Evolutionary conservation across 2,888 invertebrate genomes (phyloP).

Genomic region (Nasonovia ribisnigri): DNA sequence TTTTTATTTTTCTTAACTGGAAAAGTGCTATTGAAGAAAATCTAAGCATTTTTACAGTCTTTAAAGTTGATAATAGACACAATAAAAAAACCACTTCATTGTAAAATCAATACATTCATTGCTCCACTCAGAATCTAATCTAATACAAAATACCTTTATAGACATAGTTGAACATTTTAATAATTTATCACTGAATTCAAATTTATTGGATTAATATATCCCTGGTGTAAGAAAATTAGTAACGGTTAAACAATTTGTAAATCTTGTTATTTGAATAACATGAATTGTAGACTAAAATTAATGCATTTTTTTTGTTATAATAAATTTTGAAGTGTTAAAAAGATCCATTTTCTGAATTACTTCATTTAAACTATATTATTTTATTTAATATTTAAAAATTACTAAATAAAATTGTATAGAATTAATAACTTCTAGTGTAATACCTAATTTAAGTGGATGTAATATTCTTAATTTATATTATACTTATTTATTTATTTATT

Average conservation of each 20-base stretch:
- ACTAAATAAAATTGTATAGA: background rate
- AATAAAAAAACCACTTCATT: too few species aligned
- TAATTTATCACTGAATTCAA: too few species aligned
- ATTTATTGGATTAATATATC: too few species aligned
- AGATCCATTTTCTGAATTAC: background rate
- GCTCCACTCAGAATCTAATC: too few species aligned
- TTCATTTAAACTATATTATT: background rate
- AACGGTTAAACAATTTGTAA: background rate
- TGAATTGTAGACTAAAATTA: background rate
- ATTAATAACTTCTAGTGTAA: background rate
- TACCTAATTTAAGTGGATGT: background rate
- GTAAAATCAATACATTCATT: too few species aligned
- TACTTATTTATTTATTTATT: background rate
- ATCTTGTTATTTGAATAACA: background rate
- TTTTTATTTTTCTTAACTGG: too few species aligned
- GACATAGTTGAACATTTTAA: too few species aligned
- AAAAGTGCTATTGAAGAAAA: too few species aligned
- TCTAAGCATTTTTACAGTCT: too few species aligned
- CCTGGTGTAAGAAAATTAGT: too few species aligned
- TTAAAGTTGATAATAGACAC: too few species aligned
- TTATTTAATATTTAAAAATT: background rate
- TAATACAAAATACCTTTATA: too few species aligned
- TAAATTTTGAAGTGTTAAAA: background rate
- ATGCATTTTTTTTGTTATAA: background rate
- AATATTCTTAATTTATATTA: constrained; percentile 12